phyloP scores from a whole-genome alignment of 2,888 invertebrate genomes.

The Penaeus monodon region DNA sequence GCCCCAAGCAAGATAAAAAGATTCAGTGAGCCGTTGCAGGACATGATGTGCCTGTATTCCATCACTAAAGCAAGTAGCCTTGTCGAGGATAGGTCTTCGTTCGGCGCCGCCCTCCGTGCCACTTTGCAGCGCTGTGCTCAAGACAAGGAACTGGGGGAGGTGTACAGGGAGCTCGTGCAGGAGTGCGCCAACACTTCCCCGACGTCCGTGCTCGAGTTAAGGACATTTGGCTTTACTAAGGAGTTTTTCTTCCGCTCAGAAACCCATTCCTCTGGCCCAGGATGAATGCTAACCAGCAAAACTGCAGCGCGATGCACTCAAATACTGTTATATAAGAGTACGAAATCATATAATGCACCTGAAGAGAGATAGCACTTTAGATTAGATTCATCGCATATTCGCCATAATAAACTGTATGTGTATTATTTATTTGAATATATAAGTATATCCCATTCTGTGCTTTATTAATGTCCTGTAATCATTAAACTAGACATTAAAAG shows the following conservation, averaged over 20 bases:
- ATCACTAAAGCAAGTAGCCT: conserved; percentile 18
- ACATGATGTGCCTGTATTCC: conserved; percentile 24
- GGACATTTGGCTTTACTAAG: conserved; percentile 42
- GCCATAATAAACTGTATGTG: too few relatives aligned
- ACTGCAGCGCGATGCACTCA: not conserved
- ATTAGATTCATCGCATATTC: too few relatives aligned
- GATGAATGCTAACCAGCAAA: not conserved
- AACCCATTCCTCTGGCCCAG: not conserved
- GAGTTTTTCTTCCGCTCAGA: conserved; percentile 32
- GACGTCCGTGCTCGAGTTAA: conserved; percentile 6
- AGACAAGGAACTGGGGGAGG: conserved; percentile 17
- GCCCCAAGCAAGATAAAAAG: not conserved
- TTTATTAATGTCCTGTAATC: too few relatives aligned
- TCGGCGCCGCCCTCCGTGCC: conserved; percentile 27
- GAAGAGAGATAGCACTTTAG: too few relatives aligned
- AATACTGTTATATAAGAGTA: too few relatives aligned
- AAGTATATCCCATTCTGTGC: too few relatives aligned
- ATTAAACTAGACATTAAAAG: too few relatives aligned
- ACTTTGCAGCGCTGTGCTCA: conserved; percentile 17
- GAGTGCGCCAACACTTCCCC: conserved; percentile 20
- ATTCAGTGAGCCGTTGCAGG: conserved; percentile 24
- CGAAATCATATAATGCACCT: too few relatives aligned
- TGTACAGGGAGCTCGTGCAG: conserved; percentile 37
- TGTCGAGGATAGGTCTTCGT: conserved; percentile 24
- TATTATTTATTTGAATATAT: too few relatives aligned